These are phyloP conservation scores for Hapalemur alaotrensis DNA, from an alignment of 2,797 vertebrate species.

Conservation along the genomic window DNA sequence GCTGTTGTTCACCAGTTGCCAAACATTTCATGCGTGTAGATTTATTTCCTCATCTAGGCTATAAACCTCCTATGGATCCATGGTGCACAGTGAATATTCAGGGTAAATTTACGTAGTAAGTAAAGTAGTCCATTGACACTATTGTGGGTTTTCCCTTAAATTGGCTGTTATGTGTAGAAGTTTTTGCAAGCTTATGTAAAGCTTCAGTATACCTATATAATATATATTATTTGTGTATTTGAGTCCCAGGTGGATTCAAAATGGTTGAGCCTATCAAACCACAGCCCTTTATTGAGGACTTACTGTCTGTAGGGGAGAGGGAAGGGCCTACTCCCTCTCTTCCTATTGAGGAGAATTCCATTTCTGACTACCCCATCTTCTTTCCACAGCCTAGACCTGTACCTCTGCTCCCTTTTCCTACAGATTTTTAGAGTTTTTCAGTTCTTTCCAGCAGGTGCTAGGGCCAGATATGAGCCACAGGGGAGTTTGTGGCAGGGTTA, in stretches of 20 bases:
- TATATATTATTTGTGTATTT: background rate
- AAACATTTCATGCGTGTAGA: background rate
- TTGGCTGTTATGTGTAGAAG: background rate
- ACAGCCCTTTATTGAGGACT: background rate
- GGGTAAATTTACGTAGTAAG: background rate
- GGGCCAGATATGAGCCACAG: background rate
- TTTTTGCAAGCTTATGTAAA: background rate
- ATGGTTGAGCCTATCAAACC: background rate
- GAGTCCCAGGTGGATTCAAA: background rate
- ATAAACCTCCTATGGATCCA: background rate
- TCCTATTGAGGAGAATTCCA: background rate
- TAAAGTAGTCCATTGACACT: background rate
- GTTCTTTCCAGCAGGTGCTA: background rate
- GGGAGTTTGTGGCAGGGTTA: background rate
- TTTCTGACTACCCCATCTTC: background rate
- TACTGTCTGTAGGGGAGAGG: background rate
- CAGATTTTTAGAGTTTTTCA: background rate
- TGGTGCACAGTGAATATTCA: background rate
- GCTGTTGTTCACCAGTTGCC: background rate
- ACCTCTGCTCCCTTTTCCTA: background rate
- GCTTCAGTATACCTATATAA: background rate
- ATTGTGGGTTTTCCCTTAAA: constrained; percentile 1
- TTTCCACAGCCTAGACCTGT: background rate
- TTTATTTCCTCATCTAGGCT: background rate
- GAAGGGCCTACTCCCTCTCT: background rate